Percentiles rank a stretch among this genome's conserved stretches.
Evolutionary conservation across 2,888 invertebrate genomes (phyloP).

Genomic region (Drosophila flavopinicola): DNA sequence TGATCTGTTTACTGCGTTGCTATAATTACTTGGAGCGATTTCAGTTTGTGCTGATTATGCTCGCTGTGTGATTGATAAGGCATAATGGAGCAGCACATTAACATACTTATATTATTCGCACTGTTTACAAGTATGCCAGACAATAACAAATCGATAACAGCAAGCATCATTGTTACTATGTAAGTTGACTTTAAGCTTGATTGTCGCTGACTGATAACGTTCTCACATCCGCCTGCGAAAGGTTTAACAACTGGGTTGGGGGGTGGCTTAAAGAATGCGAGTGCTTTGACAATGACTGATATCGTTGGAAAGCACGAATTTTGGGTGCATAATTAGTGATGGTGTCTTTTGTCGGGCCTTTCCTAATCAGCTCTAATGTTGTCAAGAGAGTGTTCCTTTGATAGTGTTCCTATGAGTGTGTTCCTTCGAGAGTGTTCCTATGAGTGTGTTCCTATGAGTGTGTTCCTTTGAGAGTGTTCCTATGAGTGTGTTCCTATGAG

Average conservation of each 20-base stretch:
- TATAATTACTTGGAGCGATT: not conserved
- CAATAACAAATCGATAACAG: conserved; percentile 4
- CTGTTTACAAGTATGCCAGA: conserved; percentile 5
- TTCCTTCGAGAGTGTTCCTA: too few relatives aligned
- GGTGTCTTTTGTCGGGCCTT: conserved; percentile 14
- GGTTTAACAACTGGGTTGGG: not conserved
- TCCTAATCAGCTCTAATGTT: conserved; percentile 9
- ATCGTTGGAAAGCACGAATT: conserved; percentile 1
- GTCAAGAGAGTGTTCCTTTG: not conserved
- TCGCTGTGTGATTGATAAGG: conserved; percentile 8
- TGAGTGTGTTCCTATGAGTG: too few relatives aligned
- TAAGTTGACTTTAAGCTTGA: not conserved
- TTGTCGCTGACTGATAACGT: conserved; percentile 15
- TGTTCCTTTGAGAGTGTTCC: too few relatives aligned
- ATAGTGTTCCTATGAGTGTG: too few relatives aligned
- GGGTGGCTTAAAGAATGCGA: conserved; percentile 4
- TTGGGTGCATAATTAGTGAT: conserved; percentile 8
- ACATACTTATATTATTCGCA: conserved; percentile 4
- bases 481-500: too few relatives aligned
- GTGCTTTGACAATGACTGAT: conserved; percentile 35
- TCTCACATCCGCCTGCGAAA: conserved; percentile 13
- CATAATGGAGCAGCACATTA: conserved; percentile 2
- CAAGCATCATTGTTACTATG: not conserved
- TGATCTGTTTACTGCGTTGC: conserved; percentile 19
- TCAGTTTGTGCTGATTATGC: not conserved